Conservation (phyloP, 2,888 invertebrate species). For the Trissolcus brochymenae region DNA sequence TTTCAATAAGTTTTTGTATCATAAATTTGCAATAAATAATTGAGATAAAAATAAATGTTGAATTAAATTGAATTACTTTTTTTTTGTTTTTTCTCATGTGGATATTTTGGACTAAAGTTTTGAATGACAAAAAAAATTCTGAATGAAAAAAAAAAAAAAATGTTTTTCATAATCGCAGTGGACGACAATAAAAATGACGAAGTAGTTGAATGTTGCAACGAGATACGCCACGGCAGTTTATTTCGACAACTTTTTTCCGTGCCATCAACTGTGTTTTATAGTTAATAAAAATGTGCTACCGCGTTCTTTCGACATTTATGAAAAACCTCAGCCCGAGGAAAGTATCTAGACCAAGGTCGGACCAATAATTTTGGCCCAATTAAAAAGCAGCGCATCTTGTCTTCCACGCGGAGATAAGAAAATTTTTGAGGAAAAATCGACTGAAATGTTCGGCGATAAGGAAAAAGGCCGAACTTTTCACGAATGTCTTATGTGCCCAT, state of each 20-base stretch:
- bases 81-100: no score
- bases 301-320: neutral
- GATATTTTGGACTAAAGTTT: no score
- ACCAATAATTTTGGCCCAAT: constrained; percentile 18
- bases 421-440: constrained; percentile 1
- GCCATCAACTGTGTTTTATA: constrained; percentile 36
- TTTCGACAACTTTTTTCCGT: constrained; percentile 25
- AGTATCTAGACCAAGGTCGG: constrained; percentile 31
- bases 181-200: neutral
- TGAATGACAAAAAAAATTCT: no score
- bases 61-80: no score
- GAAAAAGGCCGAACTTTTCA: no score
- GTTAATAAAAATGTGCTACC: constrained; percentile 35
- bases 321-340: neutral
- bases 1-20: no score
- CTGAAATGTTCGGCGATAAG: neutral
- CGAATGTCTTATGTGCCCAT: no score
- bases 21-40: no score
- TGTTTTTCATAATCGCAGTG: no score
- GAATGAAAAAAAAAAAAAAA: no score
- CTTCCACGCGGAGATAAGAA: constrained; percentile 1
- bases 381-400: constrained; percentile 9
- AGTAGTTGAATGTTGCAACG: constrained; percentile 16
- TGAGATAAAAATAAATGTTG: no score
- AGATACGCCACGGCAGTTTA: constrained; percentile 16